phyloP scores from a whole-genome alignment of 2,888 invertebrate species.

The Aquatica leii region DNA sequence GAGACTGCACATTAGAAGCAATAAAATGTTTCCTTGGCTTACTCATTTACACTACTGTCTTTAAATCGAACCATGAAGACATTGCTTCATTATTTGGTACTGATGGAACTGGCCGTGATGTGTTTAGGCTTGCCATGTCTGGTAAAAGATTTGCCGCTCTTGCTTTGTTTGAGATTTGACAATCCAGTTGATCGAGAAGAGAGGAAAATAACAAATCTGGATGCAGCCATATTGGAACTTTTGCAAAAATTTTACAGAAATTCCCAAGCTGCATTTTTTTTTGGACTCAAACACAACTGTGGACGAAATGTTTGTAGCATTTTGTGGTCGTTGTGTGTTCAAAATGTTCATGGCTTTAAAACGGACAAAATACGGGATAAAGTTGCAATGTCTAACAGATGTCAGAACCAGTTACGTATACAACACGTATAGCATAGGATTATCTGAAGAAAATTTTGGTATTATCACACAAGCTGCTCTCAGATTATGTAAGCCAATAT shows the following conservation, averaged over 20 bases:
- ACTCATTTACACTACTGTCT: conserved; percentile 32
- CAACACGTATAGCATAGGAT: conserved; percentile 36
- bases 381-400: conserved; percentile 41
- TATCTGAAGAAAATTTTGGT: conserved; percentile 1
- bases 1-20: background rate
- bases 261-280: conserved; percentile 21
- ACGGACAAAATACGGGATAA: conserved; percentile 47
- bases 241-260: conserved; percentile 22
- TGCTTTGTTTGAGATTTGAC: conserved; percentile 42
- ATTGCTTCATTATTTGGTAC: conserved; percentile 37
- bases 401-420: conserved; percentile 37
- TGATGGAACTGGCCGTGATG: conserved; percentile 41
- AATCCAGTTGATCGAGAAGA: conserved; percentile 33
- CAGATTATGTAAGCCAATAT: background rate
- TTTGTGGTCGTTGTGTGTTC: conserved; percentile 21
- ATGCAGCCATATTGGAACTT: conserved; percentile 30
- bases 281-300: conserved; percentile 20
- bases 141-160: conserved; percentile 37
- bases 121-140: conserved; percentile 41
- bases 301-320: conserved; percentile 32
- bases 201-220: conserved; percentile 29
- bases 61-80: conserved; percentile 42
- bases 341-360: conserved; percentile 41
- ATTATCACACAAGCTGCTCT: background rate
- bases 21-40: background rate